Evolutionary conservation across 2,888 invertebrate species (phyloP).

Genomic region (Linnaemya tessellans): DNA sequence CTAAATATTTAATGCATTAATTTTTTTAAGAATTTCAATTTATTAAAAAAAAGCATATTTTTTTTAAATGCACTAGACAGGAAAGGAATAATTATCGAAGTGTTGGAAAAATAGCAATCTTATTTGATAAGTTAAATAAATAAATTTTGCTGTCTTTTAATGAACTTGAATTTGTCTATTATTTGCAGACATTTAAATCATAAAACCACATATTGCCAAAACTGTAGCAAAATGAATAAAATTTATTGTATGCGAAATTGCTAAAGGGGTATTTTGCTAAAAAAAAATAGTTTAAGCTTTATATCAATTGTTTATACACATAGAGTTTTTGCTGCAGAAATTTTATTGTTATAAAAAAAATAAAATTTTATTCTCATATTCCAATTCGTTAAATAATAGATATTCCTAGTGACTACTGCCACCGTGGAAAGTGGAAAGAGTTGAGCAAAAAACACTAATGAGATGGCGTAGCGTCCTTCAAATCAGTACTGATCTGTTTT

Average conservation of each 20-base stretch:
- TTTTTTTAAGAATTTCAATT: not conserved
- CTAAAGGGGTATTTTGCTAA: not conserved
- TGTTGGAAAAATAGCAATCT: no score
- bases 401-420: no score
- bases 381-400: no score
- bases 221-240: not conserved
- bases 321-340: no score
- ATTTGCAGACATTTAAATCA: not conserved
- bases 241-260: not conserved
- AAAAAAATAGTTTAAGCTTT: not conserved
- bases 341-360: no score
- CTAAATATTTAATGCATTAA: not conserved
- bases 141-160: conserved; percentile 3
- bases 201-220: not conserved
- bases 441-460: no score
- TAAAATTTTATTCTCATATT: no score
- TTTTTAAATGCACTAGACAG: not conserved
- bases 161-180: conserved; percentile 8
- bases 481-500: no score
- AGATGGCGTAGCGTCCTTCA: no score
- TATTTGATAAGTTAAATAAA: not conserved
- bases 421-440: no score
- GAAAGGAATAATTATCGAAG: no score
- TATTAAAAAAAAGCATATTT: not conserved
- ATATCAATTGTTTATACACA: not conserved